Evolutionary conservation across 2,113 vertebrate species (phyloP).

Genomic region (Lethenteron reissneri): DNA sequence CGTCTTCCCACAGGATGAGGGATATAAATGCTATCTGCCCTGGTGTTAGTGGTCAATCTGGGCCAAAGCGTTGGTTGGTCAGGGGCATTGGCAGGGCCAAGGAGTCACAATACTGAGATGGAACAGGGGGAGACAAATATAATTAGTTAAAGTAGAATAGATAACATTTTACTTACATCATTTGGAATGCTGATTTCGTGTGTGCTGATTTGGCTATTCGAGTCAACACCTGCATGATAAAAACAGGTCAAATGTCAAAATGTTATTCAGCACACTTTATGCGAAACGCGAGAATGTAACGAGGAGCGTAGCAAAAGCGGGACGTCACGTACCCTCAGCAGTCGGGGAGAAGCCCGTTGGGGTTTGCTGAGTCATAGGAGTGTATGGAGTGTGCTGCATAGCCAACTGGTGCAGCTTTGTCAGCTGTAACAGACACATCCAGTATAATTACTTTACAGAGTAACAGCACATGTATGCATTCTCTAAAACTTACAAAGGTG

Average conservation of each 20-base stretch:
- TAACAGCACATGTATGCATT: not conserved
- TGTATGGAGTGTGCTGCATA: slow-evolving; percentile 5
- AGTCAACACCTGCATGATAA: not conserved
- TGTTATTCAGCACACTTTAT: slow-evolving; percentile 1
- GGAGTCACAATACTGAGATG: too few species aligned
- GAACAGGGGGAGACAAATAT: not conserved
- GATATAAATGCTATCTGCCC: too few species aligned
- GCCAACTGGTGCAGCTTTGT: slow-evolving; percentile 5
- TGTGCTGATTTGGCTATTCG: not conserved
- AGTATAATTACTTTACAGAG: not conserved
- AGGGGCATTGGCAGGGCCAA: too few species aligned
- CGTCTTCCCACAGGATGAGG: too few species aligned
- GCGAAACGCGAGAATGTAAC: not conserved
- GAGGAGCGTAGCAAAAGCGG: not conserved
- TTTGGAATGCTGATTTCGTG: slow-evolving; percentile 5
- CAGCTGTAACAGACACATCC: slow-evolving; percentile 1
- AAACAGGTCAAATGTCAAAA: not conserved
- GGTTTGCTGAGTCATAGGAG: slow-evolving; percentile 1
- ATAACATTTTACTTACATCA: not conserved
- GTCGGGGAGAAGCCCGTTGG: not conserved
- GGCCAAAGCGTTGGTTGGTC: too few species aligned
- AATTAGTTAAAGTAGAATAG: not conserved
- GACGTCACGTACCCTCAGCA: not conserved
- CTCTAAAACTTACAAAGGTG: not conserved
- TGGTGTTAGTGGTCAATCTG: too few species aligned